Evolutionary conservation across 2,888 invertebrate species (phyloP).

Genomic region (Drosophila quinaria): DNA sequence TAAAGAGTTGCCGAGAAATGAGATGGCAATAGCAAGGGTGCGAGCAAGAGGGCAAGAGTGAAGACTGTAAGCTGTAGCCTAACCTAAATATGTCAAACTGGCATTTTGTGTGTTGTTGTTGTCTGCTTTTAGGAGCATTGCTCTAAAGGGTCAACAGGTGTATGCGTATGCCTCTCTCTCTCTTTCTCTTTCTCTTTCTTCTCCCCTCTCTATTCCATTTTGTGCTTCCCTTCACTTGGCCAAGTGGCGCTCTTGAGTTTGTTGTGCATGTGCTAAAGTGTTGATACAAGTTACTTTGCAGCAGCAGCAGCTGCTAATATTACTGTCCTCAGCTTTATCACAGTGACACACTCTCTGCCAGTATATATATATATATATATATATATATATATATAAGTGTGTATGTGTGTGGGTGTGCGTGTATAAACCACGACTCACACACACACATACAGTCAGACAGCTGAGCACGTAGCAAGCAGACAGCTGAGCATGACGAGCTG

Average conservation of each 20-base stretch:
- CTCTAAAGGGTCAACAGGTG: slow-evolving; percentile 73
- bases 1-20: slow-evolving; percentile 6
- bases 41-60: slow-evolving; percentile 9
- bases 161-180: background rate
- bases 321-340: slow-evolving; percentile 61
- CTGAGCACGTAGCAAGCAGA: slow-evolving; percentile 69
- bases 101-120: slow-evolving; percentile 50
- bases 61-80: slow-evolving; percentile 35
- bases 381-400: slow-evolving; percentile 4
- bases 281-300: slow-evolving; percentile 76
- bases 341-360: slow-evolving; percentile 64
- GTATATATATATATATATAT: slow-evolving; percentile 7
- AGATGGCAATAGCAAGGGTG: background rate
- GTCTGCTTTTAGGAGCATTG: slow-evolving; percentile 66
- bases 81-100: slow-evolving; percentile 75
- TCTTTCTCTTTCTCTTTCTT: background rate
- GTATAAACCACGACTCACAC: slow-evolving; percentile 47
- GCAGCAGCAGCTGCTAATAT: slow-evolving; percentile 41
- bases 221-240: slow-evolving; percentile 20
- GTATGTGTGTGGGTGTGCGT: slow-evolving; percentile 16
- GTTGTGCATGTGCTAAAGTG: slow-evolving; percentile 75
- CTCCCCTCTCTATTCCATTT: no score
- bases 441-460: slow-evolving; percentile 46
- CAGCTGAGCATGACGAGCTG: slow-evolving; percentile 75
- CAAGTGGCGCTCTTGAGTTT: slow-evolving; percentile 65